Evolutionary conservation across 2,797 vertebrate species (phyloP), one percentile per base, ranked within the genome.

Genomic region (Ambastaia sidthimunki): DNA sequence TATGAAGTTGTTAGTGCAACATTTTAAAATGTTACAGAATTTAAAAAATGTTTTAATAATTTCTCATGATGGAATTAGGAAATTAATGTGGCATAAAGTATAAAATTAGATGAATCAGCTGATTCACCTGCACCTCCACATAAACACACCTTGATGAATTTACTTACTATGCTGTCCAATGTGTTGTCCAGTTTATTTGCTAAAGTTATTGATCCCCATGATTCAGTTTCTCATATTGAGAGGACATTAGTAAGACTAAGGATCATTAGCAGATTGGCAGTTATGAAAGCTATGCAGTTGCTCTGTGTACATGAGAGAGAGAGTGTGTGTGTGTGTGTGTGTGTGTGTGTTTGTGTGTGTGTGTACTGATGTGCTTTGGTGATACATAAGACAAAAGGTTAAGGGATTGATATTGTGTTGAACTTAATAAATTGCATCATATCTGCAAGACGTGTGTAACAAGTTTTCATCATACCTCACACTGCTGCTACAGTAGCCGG

Each of bases 231-330:
- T 77, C 50, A 74, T 78, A 83, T 75, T 78, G 18, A 80, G 69
- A 76, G 76, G 72, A 70, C 75, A 76, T 75, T 80, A 70, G 80
- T 78, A 71, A n/a, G n/a, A 84, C 83, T 54, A 44, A 70, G 16
- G 60, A 63, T 52, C 78, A 78, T 83, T 81, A 81, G 72, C 34
- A 83, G 70, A 85, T 76, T 85, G 78, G 70, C 73, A 72, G 71
- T 84, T 76, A 81, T 63, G 74, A 82, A 76, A 80, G 55, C 76
- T 59, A 62, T 50, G 77, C 50, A 28, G 60, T 78, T 73, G 55
- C 55, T 76, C 48, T 55, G 28, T 69, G 69, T 59, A 78, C 66
- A 71, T 48, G 31, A 71, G 21, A 23, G 34, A n/a, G n/a, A n/a
- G n/a, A n/a, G n/a, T n/a, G n/a, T n/a, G n/a, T n/a, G n/a, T n/a